These are phyloP conservation scores for Ammospiza caudacuta DNA, from an alignment of 2,113 vertebrate species.

Conservation along the genomic window DNA sequence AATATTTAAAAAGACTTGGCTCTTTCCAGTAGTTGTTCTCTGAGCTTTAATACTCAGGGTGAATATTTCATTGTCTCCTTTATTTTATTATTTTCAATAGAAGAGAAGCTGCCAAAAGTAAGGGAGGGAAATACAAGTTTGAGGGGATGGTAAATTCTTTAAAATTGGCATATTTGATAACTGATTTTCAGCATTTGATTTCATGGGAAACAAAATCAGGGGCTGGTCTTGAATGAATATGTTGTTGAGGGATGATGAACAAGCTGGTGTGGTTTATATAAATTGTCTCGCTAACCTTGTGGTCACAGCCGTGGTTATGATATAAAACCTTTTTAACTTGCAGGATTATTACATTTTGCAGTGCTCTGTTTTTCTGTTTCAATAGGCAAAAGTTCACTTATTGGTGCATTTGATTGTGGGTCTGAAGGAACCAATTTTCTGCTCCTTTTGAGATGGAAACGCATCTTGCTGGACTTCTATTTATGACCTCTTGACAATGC, in stretches of 20 bases:
- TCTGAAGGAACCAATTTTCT: constrained; percentile 54
- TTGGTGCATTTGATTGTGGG: not conserved
- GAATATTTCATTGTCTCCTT: not conserved
- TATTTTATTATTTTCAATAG: not conserved
- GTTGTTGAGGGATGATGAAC: not conserved
- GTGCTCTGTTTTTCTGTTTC: not conserved
- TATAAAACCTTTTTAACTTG: constrained; percentile 3
- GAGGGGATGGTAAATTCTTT: not conserved
- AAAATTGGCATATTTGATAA: not conserved
- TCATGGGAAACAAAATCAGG: not conserved
- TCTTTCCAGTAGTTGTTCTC: not conserved
- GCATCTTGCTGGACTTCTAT: constrained; percentile 37
- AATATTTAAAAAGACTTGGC: not conserved
- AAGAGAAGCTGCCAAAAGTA: not conserved
- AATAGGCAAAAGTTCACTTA: constrained; percentile 7
- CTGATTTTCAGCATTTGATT: not conserved
- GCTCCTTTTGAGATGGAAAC: constrained; percentile 44
- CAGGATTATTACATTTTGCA: not conserved
- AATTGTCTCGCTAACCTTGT: not conserved
- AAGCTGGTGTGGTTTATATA: not conserved
- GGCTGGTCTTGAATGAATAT: not conserved
- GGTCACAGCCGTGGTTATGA: not conserved
- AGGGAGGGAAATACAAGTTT: not conserved
- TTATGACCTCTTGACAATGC: constrained; percentile 42
- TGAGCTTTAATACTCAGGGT: not conserved